Base-by-base conservation (phyloP, 2,113 vertebrate species). In the Alosa alosa region DNA sequence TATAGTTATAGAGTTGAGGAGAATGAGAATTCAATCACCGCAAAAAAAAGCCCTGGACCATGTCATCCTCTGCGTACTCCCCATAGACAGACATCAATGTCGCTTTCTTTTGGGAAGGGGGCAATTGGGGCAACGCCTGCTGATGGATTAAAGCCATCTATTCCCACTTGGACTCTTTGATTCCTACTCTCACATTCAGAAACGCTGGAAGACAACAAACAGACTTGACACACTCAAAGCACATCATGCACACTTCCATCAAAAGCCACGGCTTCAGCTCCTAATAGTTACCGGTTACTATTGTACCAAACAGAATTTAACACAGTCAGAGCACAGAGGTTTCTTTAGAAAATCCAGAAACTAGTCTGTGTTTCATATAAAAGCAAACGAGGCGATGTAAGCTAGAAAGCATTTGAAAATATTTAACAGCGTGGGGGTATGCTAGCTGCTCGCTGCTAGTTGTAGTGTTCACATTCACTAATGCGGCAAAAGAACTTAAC, bases 201-300 rank as follows among this genome's bases (percentile, higher is more conserved):
- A 72, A 39, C 31, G 31, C 72, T 78, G 72, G 72, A 78, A 78
- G 72, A 78, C 72, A 78, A 78, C 36, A 39, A 78, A 41, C 72
- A 39, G 31, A 15, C 31, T 41, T 36, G 11, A 78, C 4, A 17
- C 72, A 5, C 72, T 52, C n/a, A 10, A 72, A 72, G 64, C 64
- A 72, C n/a, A 10, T 72, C 64, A 72, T 31, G 10, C 72, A 41
- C 72, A 36, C 68, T 36, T 17, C 68, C 72, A 78, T 39, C 64
- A 13, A 68, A 68, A 39, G 25, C 31, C 72, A 78, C 72, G 13
- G 25, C 64, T 36, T 78, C 72, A 78, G 64, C 31, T 78, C 31
- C 4, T 39, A 11, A 78, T 15, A 78, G 11, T 78, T 39, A 31
- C 36, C 36, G 20, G n/a, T 72, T 72, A n/a, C 25, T 25, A 72